Conservation (phyloP, 2,797 vertebrate genomes). For the Craterocephalus amniculus region DNA sequence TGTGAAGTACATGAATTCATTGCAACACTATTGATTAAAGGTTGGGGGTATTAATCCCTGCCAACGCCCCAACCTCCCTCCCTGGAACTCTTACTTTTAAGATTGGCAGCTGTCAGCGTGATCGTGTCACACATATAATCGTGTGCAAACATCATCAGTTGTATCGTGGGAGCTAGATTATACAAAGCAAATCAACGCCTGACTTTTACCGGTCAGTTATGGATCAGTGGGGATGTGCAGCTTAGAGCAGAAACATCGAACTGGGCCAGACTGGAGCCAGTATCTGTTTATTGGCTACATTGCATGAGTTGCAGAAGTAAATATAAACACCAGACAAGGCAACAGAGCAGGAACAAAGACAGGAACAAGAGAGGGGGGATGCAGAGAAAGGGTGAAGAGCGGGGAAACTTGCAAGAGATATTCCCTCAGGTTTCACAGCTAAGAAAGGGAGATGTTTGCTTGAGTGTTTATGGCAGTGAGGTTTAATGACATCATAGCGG, state of each 20-base stretch:
- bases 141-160: neutral
- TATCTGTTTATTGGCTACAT: conserved; percentile 66
- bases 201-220: conserved; percentile 71
- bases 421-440: conserved; percentile 26
- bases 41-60: neutral
- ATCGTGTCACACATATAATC: neutral
- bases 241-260: conserved; percentile 54
- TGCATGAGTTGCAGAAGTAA: conserved; percentile 57
- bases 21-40: no score
- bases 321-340: conserved; percentile 53
- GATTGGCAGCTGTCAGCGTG: neutral
- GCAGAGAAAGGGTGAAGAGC: conserved; percentile 1
- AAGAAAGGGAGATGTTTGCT: conserved; percentile 14
- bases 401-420: conserved; percentile 39
- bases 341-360: conserved; percentile 16
- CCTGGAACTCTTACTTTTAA: neutral
- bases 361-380: neutral
- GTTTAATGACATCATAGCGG: conserved; percentile 47
- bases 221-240: conserved; percentile 57
- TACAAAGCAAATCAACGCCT: conserved; percentile 42
- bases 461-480: conserved; percentile 33
- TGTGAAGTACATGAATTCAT: neutral
- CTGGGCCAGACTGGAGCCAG: conserved; percentile 36
- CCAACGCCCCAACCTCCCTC: neutral
- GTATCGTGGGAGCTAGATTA: neutral